Conservation (phyloP, 2,113 vertebrate species). For the Sinocyclocheilus grahami region DNA sequence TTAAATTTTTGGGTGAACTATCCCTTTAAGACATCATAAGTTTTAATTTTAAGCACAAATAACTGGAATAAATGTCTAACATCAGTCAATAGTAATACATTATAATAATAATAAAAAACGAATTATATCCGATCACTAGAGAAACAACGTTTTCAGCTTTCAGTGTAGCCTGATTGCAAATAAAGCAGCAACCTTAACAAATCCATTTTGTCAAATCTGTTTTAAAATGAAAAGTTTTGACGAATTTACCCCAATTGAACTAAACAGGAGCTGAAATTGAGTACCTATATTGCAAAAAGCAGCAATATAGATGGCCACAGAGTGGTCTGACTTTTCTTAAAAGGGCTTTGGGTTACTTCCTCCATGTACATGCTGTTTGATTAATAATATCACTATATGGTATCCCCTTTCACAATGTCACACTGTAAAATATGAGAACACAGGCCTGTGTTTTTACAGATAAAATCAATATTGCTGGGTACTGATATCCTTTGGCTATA, state of each 20-base stretch:
- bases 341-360: conserved; percentile 30
- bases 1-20: too few relatives aligned
- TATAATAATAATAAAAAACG: neutral
- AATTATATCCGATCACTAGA: neutral
- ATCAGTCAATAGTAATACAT: neutral
- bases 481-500: conserved; percentile 23
- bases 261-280: neutral
- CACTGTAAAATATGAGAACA: conserved; percentile 29
- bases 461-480: conserved; percentile 25
- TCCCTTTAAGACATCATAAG: neutral
- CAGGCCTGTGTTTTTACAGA: neutral
- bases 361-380: conserved; percentile 8
- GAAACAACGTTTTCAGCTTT: neutral
- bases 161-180: neutral
- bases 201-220: neutral
- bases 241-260: neutral
- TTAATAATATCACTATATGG: conserved; percentile 29
- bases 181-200: neutral
- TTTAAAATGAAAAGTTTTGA: neutral
- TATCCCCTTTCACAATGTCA: conserved; percentile 28
- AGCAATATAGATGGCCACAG: neutral
- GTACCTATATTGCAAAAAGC: neutral
- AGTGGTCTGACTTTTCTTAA: neutral
- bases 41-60: neutral
- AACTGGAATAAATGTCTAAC: neutral